These are phyloP conservation scores for Drosophila mimica DNA, from an alignment of 2,888 invertebrate genomes.

Conservation along the genomic window DNA sequence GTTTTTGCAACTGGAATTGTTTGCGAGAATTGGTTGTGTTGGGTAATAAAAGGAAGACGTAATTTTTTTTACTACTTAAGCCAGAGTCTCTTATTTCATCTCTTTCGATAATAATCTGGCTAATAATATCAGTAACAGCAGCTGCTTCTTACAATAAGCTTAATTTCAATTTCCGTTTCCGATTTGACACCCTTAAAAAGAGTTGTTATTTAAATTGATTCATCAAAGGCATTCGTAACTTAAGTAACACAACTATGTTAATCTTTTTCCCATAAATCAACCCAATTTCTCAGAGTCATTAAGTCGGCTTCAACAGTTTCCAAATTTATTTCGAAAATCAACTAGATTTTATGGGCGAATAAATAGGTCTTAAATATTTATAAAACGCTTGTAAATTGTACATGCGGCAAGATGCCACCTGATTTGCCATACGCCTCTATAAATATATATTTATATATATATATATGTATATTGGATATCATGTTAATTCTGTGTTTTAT, in stretches of 20 bases:
- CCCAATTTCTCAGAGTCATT: slow-evolving; percentile 29
- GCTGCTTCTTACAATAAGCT: not conserved
- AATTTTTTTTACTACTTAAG: not conserved
- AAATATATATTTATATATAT: not conserved
- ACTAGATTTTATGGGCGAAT: slow-evolving; percentile 38
- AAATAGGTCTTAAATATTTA: slow-evolving; percentile 50
- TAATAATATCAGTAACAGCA: not conserved
- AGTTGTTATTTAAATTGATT: not conserved
- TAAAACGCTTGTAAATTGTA: slow-evolving; percentile 38
- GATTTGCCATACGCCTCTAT: slow-evolving; percentile 35
- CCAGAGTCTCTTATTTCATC: not conserved
- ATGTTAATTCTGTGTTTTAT: slow-evolving; percentile 66
- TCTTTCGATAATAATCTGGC: not conserved
- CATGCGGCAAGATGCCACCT: slow-evolving; percentile 50
- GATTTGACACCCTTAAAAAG: not conserved
- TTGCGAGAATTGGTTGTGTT: not conserved
- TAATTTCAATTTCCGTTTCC: not conserved
- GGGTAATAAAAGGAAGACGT: not conserved
- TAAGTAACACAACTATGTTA: not conserved
- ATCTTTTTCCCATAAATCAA: not conserved
- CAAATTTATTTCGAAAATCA: slow-evolving; percentile 19
- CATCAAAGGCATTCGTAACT: not conserved
- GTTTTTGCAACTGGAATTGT: not conserved
- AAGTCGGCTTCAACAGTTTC: slow-evolving; percentile 3
- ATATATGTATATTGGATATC: slow-evolving; percentile 27